Percentiles rank a stretch among this genome's conserved stretches.
Evolutionary conservation across 2,888 invertebrate genomes (phyloP).

Genomic region (Dendrolimus pini): DNA sequence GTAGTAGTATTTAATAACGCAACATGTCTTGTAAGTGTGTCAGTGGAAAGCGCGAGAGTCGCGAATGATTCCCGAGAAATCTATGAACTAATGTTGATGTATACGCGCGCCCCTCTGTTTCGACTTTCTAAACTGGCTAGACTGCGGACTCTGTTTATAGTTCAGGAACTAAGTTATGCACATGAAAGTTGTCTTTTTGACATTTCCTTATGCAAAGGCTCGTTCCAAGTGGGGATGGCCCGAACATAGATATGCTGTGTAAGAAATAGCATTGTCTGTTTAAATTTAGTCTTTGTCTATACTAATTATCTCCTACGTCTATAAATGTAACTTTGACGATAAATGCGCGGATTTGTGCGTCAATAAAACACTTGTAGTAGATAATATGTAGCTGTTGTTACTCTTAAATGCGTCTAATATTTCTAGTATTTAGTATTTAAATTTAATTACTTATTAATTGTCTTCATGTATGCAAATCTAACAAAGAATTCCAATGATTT

Average conservation of each 20-base stretch:
- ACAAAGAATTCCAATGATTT: too few relatives aligned
- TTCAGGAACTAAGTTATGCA: conserved; percentile 59
- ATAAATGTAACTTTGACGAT: too few relatives aligned
- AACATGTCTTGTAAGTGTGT: conserved; percentile 50
- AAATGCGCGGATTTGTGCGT: too few relatives aligned
- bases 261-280: neutral
- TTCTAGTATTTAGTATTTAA: too few relatives aligned
- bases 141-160: conserved; percentile 51
- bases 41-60: conserved; percentile 75
- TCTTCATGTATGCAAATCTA: too few relatives aligned
- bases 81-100: conserved; percentile 54
- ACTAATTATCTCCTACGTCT: too few relatives aligned
- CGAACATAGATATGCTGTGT: too few relatives aligned
- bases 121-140: conserved; percentile 73
- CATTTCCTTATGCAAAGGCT: conserved; percentile 48
- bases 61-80: conserved; percentile 75
- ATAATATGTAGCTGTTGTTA: too few relatives aligned
- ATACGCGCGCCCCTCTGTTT: conserved; percentile 52
- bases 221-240: conserved; percentile 9
- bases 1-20: too few relatives aligned
- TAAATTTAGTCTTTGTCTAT: neutral
- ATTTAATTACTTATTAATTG: too few relatives aligned
- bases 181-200: conserved; percentile 61
- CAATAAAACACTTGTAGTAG: too few relatives aligned
- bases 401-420: too few relatives aligned